Evolutionary conservation across 2,797 vertebrate species (phyloP), one percentile per base, ranked within the genome.

Genomic region (Anabacerthia variegaticeps): DNA sequence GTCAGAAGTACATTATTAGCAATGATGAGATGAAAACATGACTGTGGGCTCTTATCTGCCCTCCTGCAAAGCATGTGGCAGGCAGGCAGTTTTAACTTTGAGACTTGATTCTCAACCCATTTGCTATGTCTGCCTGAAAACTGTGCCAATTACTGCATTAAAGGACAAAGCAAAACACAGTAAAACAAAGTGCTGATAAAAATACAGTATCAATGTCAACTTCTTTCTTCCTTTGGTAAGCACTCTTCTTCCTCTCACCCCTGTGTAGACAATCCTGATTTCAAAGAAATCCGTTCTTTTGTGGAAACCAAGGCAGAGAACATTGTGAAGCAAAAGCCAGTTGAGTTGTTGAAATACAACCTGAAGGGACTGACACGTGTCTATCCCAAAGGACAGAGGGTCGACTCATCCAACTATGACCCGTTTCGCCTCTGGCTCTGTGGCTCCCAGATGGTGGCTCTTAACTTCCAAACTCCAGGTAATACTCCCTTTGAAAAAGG

Each of bases 401-500:
- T 99, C 1, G 99, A 99, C 97, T 99, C 99, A 9, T 99, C 99
- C 62, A 99, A 99, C 98, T 99, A 99, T 0, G 99, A 99, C 90
- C 99, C 99, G 2, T 98, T 99, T 97, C 98, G 98, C 9, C 98
- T 99, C 79, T 99, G 99, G 99, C 98, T 98, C 10, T 97, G 98
- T 2, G 99, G 99, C 30, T 98, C 98, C 48, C 99, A 99, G 97
- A 99, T 99, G 99, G 99, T 99, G 93, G 99, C 99, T 5, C 99
- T 99, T 66, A 99, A 99, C 97, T 99, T 98, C 96, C 99, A 99
- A 97, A 99, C 99, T 3, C 97, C 99, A 98, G 99, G 99, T 99
- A 97, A 91, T 58, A 28, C 7, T 59, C 22, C 21, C 34, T 61
- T n/a, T 52, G 27, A 59, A 55, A 67, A 44, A 48, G 3, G 30